Conservation (phyloP, 1,140 invertebrate species). For the Neotoxoptera formosana region DNA sequence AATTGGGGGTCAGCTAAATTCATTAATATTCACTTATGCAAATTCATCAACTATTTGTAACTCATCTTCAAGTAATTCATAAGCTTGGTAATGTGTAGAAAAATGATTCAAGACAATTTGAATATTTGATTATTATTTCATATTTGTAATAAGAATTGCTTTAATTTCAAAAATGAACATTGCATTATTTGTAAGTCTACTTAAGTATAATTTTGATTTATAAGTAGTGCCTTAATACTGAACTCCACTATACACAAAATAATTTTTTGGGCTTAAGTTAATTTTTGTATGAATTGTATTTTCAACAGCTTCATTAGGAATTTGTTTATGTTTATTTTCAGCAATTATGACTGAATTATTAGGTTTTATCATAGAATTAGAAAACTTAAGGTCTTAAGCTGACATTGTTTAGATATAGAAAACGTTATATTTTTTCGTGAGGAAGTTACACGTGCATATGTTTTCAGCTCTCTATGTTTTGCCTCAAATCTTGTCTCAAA, state of each 20-base stretch:
- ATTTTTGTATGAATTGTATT: not conserved
- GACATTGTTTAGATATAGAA: not conserved
- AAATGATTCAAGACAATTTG: not conserved
- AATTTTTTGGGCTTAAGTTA: not conserved
- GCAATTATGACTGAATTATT: not conserved
- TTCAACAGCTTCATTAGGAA: not conserved
- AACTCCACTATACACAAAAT: not conserved
- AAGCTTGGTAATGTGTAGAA: not conserved
- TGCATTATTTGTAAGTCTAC: not conserved
- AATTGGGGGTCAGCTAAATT: not conserved
- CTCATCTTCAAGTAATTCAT: not conserved
- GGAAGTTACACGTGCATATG: not conserved
- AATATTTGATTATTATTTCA: not conserved
- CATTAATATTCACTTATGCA: not conserved
- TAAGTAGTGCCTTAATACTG: not conserved
- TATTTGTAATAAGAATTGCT: not conserved
- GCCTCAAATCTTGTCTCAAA: not conserved
- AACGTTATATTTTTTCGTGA: not conserved
- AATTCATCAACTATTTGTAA: not conserved
- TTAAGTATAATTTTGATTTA: not conserved
- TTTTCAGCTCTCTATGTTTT: not conserved
- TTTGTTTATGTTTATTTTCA: not conserved
- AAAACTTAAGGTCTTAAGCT: not conserved
- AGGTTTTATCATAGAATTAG: not conserved
- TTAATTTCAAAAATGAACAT: not conserved